Base-by-base conservation (phyloP, 53 echinoderm and acorn worm genomes). In the Luidia sarsii region DNA sequence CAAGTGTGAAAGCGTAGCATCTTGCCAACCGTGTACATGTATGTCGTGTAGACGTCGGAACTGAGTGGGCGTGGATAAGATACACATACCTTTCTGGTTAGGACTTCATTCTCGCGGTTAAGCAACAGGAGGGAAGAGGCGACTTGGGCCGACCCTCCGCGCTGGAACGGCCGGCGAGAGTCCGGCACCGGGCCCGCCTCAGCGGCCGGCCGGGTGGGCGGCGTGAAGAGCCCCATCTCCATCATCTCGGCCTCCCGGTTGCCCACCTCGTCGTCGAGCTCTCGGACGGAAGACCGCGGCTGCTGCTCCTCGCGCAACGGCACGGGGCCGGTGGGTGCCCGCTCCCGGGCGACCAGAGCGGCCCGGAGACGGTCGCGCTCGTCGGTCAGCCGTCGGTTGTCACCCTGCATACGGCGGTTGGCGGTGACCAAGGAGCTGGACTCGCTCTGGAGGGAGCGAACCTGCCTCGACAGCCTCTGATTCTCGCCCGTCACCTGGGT, bases 181-280 rank as follows among this genome's bases (percentile, higher is more conserved):
- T 14, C n/a, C 62, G 22, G 33, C 23, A n/a, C 35, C 19, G 52
- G 49, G 2, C 33, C 50, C 20, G 39, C 22, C n/a, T n/a, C n/a
- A 6, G 41, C 21, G 3, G 52, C 8, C 18, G 52, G 18, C 3
- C 11, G 45, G 8, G 22, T 11, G 16, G 36, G 37, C 1, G 28
- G 48, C 25, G 46, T 27, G 39, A 43, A 39, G 9, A 77, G 1
- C 5, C 77, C 77, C 38, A 71, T 29, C 50, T 79, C 80, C 8
- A 71, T 45, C 31, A 87, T 24, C 28, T 87, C 80, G 13, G 87
- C 80, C 32, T 87, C 87, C 7, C 70, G 57, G 37, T 87, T 87
- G 24, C 87, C 87, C 18, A 80, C 45, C 14, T 57, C 35, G 31
- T 86, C 79, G 20, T 77, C 68, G 37, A 86, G 67, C 34, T 79